These are phyloP conservation scores for Ectemnius cavifrons DNA, from an alignment of 2,888 invertebrate genomes.

Conservation along the genomic window DNA sequence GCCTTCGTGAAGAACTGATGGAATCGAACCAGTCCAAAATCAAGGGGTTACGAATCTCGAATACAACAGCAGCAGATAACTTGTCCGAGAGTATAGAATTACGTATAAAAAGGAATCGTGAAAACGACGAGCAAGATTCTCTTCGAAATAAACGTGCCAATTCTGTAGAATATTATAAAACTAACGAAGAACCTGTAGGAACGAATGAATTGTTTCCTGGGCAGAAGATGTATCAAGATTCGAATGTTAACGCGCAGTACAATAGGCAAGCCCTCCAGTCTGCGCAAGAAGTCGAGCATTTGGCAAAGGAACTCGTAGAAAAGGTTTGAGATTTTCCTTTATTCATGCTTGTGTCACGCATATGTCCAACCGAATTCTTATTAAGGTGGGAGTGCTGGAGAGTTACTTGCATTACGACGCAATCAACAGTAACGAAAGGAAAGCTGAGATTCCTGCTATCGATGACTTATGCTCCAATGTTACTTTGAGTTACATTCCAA, in stretches of 20 bases:
- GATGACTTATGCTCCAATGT: constrained; percentile 30
- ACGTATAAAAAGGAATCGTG: constrained; percentile 39
- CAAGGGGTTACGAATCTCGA: too few relatives aligned
- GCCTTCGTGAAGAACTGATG: neutral
- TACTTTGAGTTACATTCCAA: neutral
- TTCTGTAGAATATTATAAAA: constrained; percentile 27
- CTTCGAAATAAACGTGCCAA: constrained; percentile 32
- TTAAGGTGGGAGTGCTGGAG: constrained; percentile 56
- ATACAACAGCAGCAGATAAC: too few relatives aligned
- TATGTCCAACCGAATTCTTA: constrained; percentile 3
- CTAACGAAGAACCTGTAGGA: constrained; percentile 24
- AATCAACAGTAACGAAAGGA: neutral
- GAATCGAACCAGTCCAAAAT: neutral
- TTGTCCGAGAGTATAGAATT: constrained; percentile 15
- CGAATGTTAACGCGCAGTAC: neutral
- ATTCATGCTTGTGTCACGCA: neutral
- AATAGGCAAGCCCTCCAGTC: constrained; percentile 42
- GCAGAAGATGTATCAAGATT: neutral
- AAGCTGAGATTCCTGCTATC: constrained; percentile 23
- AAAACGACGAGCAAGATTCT: constrained; percentile 7
- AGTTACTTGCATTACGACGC: constrained; percentile 36
- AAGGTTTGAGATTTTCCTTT: constrained; percentile 55
- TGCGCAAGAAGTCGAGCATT: constrained; percentile 61
- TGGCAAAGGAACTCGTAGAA: constrained; percentile 59
- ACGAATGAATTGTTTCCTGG: neutral